Evolutionary conservation across 1,140 invertebrate species (phyloP), one percentile per base, ranked within the genome.

Genomic region (Thalassaphorura encarpata): DNA sequence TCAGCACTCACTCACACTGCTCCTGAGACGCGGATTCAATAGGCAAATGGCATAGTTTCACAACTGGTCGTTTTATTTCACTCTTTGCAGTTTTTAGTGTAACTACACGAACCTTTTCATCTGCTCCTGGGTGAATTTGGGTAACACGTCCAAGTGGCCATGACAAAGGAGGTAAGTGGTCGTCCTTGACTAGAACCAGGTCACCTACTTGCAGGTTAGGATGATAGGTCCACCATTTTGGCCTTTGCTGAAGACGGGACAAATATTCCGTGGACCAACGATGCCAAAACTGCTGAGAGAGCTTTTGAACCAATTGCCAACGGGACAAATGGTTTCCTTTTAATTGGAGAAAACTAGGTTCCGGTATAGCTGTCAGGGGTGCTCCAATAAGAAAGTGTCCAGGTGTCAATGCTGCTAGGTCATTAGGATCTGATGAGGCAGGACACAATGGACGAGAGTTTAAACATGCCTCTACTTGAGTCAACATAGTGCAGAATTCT

Each of bases 101-200:
- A 0, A 63, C 66, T 8, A 67, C 65, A 46, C 68, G 40, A 1
- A 67, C 61, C 6, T 63, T 18, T 1, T 56, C 54, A 47, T 70
- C 67, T 13, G 23, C 6, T 24, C 67, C 67, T 45, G 65, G 64
- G 54, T 67, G 62, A 18, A 67, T n/a, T 8, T 68, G 42, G n/a
- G 61, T 56, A 6, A 72, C 61, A 46, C 66, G 57, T 48, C 68
- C 70, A 3, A 70, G 29, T 33, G 54, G 43, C 70, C 70, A 72
- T 52, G 67, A 55, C 15, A 59, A 33, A 19, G 69, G 67, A n/a
- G 70, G 67, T 16, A 61, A 39, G 31, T 66, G 52, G 8, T 63
- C 59, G 8, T 69, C 69, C 33, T 62, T 64, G 2, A 71, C 39
- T 6, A 71, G 28, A 1, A 69, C 67, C 3, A 64, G 3, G 29